Evolutionary conservation across 2,888 invertebrate genomes (phyloP).

Genomic region (Microchrysa polita): DNA sequence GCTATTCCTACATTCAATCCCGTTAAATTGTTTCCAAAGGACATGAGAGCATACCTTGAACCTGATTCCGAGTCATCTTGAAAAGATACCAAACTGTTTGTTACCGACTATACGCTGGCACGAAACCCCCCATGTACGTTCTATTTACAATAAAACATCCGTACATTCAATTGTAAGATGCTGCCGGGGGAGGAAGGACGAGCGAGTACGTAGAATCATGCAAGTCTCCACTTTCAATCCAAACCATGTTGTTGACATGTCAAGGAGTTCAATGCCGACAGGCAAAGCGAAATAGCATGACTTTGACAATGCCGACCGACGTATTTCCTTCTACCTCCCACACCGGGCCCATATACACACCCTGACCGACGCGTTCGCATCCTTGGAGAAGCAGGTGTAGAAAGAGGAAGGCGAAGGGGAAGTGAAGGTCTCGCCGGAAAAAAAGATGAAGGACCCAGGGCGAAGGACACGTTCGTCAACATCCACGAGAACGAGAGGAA

Average conservation of each 20-base stretch:
- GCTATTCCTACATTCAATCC: too few relatives aligned
- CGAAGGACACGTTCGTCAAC: not conserved
- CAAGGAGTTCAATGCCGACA: constrained; percentile 44
- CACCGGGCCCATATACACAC: not conserved
- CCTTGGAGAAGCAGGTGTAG: not conserved
- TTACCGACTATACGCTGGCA: too few relatives aligned
- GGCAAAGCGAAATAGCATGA: constrained; percentile 12
- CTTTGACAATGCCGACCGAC: constrained; percentile 25
- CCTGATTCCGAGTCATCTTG: too few relatives aligned
- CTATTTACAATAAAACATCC: too few relatives aligned
- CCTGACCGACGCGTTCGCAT: too few relatives aligned
- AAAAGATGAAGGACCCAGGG: not conserved
- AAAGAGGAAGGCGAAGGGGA: constrained; percentile 26
- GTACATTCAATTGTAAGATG: too few relatives aligned
- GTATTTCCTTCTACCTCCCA: not conserved
- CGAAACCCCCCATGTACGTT: too few relatives aligned
- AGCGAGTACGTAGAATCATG: not conserved
- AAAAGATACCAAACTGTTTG: too few relatives aligned
- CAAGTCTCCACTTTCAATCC: not conserved
- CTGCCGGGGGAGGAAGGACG: too few relatives aligned
- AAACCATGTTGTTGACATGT: constrained; percentile 39
- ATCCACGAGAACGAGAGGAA: not conserved
- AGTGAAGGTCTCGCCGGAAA: not conserved
- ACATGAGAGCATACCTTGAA: too few relatives aligned
- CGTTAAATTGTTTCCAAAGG: too few relatives aligned